Evolutionary conservation across 2,113 vertebrate genomes (phyloP), one percentile per base, ranked within the genome.

Genomic region (Myotis brandtii): DNA sequence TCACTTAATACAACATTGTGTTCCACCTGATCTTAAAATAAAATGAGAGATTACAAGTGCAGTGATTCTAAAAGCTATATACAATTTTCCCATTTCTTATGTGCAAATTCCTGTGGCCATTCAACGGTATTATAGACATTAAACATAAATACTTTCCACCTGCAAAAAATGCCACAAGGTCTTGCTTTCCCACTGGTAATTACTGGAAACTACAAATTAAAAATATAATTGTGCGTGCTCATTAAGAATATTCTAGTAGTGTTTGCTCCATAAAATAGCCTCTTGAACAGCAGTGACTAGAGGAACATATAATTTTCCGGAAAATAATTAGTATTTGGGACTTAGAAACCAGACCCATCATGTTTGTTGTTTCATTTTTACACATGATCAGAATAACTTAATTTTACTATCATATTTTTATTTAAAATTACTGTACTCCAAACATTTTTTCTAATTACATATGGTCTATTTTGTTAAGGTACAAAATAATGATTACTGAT

Each of bases 381-480:
- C 30, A 69, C 16, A 50, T 37, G 13, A 67, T 81, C 11, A 46
- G 48, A 85, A 90, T 86, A 82, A 82, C 4, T 88, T 93, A 23
- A 69, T 88, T 92, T 97, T 89, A 77, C 25, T 62, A 43, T 46
- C 18, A 72, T 17, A 83, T 84, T 64, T 94, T 87, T 85, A n/a
- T 46, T 67, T 93, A 67, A 95, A 94, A 50, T 48, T 70, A 50
- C 54, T 14, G 30, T 72, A n/a, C 56, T 80, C 93, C 7, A 89
- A 76, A 34, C 52, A 89, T 54, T 79, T 95, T 27, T 92, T 64
- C 6, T 86, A 83, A 69, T 82, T 89, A 90, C 32, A 34, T 50
- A 52, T 5, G 82, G 5, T 64, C 0, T 5, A 67, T 75, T 92
- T 56, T 87, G 13, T 75, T 91, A 81, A 90, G 66, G 5, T 67